Evolutionary conservation across 2,888 invertebrate species (phyloP).

Genomic region (Meloe dianella): DNA sequence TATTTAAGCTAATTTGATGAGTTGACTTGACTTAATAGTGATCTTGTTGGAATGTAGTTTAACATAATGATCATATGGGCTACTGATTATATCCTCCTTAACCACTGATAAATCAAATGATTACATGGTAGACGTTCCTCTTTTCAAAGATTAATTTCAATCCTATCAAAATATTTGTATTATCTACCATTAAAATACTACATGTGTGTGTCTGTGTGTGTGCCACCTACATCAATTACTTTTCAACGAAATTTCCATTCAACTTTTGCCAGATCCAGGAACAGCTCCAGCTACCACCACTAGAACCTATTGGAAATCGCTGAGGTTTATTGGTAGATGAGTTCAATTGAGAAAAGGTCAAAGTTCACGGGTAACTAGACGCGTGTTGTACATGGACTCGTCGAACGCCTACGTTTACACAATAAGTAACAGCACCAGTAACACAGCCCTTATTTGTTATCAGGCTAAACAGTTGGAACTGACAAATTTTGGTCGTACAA

Average conservation of each 20-base stretch:
- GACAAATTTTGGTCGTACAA: conserved; percentile 22
- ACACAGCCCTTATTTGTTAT: conserved; percentile 18
- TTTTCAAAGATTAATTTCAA: too few species aligned
- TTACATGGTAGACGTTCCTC: background rate
- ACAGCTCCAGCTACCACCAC: background rate
- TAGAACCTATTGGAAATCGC: conserved; percentile 43
- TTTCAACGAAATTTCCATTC: too few species aligned
- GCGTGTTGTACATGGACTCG: conserved; percentile 48
- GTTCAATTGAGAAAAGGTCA: conserved; percentile 50
- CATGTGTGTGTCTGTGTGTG: too few species aligned
- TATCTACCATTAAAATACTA: conserved; percentile 25
- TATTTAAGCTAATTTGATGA: conserved; percentile 28
- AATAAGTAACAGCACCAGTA: conserved; percentile 32
- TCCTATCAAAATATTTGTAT: conserved; percentile 30
- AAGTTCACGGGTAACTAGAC: conserved; percentile 45
- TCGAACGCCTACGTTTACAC: conserved; percentile 45
- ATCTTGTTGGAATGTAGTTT: conserved; percentile 25
- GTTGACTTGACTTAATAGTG: conserved; percentile 18
- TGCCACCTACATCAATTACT: too few species aligned
- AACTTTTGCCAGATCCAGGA: too few species aligned
- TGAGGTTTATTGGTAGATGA: conserved; percentile 45
- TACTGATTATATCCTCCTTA: conserved; percentile 24
- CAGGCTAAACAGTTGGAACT: conserved; percentile 24
- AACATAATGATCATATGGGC: conserved; percentile 27
- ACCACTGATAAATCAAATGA: background rate